These are phyloP conservation scores for Triplophysa rosa DNA, from an alignment of 2,113 vertebrate species.

Conservation along the genomic window DNA sequence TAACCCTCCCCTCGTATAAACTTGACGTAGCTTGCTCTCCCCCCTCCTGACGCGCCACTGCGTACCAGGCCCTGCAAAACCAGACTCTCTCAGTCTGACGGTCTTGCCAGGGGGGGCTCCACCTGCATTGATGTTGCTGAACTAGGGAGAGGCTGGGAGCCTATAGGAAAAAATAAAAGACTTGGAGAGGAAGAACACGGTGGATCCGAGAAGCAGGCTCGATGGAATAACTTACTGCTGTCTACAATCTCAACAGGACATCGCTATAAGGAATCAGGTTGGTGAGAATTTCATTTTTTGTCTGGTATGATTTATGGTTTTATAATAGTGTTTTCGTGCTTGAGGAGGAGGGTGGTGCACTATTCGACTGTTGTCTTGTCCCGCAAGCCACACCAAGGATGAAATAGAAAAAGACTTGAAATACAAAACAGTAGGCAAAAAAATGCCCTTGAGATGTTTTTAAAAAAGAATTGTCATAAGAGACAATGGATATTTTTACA, in stretches of 20 bases:
- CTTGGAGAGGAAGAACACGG: conserved; percentile 47
- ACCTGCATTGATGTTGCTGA: conserved; percentile 42
- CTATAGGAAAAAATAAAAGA: conserved; percentile 24
- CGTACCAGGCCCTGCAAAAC: conserved; percentile 51
- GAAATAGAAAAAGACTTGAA: background rate
- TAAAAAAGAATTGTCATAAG: background rate
- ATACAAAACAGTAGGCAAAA: background rate
- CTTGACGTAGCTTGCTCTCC: background rate
- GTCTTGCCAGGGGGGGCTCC: conserved; percentile 33
- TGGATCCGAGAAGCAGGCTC: conserved; percentile 20
- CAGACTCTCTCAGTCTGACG: conserved; percentile 46
- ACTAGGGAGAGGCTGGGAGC: conserved; percentile 56
- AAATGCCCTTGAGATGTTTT: background rate
- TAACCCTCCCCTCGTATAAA: conserved; percentile 30
- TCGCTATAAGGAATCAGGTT: conserved; percentile 43
- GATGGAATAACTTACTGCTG: conserved; percentile 46
- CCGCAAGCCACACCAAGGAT: background rate
- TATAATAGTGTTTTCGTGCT: background rate
- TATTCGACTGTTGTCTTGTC: background rate
- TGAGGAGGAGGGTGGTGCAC: conserved; percentile 31
- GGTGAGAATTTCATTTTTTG: background rate
- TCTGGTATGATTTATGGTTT: background rate
- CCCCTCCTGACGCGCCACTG: conserved; percentile 63
- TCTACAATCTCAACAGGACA: conserved; percentile 38
- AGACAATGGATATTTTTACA: background rate